Conservation (phyloP, 2,888 invertebrate species). For the Chironomus riparius region DNA sequence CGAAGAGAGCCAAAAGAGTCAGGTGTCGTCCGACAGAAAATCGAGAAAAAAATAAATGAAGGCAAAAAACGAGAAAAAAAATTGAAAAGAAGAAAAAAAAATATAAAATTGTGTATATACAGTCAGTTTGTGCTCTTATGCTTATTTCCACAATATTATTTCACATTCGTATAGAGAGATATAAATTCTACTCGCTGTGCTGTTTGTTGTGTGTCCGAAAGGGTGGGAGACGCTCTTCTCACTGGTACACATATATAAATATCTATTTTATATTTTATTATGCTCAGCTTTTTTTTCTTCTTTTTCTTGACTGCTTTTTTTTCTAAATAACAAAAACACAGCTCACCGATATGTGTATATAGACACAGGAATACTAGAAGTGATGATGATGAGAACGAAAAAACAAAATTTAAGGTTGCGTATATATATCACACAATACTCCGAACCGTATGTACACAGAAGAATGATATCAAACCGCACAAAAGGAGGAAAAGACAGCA, state of each 20-base stretch:
- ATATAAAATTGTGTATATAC: background rate
- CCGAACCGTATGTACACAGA: no score
- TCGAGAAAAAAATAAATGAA: conserved; percentile 24
- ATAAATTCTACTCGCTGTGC: background rate
- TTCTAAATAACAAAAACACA: background rate
- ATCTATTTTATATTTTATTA: conserved; percentile 18
- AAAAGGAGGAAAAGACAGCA: no score
- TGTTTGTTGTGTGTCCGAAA: conserved; percentile 12
- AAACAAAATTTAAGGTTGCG: no score
- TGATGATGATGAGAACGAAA: no score
- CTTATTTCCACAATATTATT: conserved; percentile 27
- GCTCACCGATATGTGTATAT: no score
- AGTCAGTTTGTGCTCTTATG: conserved; percentile 24
- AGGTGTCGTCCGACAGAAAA: conserved; percentile 27
- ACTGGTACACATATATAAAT: background rate
- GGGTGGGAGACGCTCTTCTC: conserved; percentile 24
- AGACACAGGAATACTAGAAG: no score
- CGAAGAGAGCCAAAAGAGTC: conserved; percentile 27
- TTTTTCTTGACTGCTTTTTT: background rate
- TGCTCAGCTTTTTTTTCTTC: background rate
- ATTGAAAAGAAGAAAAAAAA: no score
- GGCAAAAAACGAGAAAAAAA: conserved; percentile 1
- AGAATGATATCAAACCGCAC: no score
- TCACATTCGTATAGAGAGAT: conserved; percentile 20
- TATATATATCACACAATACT: no score